A percentile compares a stretch with the other conserved stretches of the same genome.
phyloP scores from a whole-genome alignment of 92 coral and sea anemone genomes.

The Pocillopora grandis region DNA sequence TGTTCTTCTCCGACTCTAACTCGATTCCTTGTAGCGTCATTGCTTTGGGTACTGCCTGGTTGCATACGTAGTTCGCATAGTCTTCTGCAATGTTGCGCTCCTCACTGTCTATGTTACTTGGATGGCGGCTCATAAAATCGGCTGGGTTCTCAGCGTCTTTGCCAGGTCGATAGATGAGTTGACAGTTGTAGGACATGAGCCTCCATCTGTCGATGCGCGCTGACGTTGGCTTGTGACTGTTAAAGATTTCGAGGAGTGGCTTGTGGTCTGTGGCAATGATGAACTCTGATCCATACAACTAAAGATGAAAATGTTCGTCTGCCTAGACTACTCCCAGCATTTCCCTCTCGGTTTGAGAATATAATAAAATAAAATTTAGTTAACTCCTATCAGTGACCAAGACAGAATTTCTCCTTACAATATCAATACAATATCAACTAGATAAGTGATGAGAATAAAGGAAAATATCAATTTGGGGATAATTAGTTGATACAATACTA shows the following conservation, averaged over 20 bases:
- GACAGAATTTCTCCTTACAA: too few relatives aligned
- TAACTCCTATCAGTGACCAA: too few relatives aligned
- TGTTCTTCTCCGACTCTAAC: constrained; percentile 38
- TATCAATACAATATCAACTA: too few relatives aligned
- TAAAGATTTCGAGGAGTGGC: constrained; percentile 19
- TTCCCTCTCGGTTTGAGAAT: constrained; percentile 43
- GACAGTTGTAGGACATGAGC: constrained; percentile 45
- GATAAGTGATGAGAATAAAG: too few relatives aligned
- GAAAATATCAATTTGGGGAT: too few relatives aligned
- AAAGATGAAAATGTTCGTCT: constrained; percentile 40
- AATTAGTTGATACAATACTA: too few relatives aligned
- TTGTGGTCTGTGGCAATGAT: constrained; percentile 9
- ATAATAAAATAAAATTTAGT: too few relatives aligned
- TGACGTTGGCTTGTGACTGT: too few relatives aligned
- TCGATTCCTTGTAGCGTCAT: constrained; percentile 47
- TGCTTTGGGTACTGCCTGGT: constrained; percentile 52
- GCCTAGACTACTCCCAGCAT: constrained; percentile 47
- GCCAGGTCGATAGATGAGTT: constrained; percentile 54
- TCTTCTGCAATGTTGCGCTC: too few relatives aligned
- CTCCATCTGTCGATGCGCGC: too few relatives aligned
- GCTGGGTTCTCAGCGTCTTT: constrained; percentile 61
- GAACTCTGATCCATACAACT: constrained; percentile 12
- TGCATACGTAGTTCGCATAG: too few relatives aligned
- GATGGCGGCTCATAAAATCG: constrained; percentile 63
- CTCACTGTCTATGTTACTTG: constrained; percentile 12